phyloP scores from a whole-genome alignment of 2,797 vertebrate species.

The Oryzias sinensis region DNA sequence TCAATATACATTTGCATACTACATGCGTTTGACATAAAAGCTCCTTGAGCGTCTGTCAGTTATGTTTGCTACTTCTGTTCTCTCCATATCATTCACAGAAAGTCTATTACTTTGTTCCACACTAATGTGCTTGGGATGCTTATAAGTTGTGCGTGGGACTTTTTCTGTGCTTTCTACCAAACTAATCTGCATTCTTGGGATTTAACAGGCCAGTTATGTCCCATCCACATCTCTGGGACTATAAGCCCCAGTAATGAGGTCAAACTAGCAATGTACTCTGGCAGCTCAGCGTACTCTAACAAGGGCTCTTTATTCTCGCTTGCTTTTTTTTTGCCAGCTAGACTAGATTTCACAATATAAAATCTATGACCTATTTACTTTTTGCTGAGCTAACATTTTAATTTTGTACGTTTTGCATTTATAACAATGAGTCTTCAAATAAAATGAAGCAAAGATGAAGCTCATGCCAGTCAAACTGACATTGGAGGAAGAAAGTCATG shows the following conservation, averaged over 20 bases:
- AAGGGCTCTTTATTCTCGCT: slow-evolving; percentile 51
- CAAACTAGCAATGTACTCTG: slow-evolving; percentile 42
- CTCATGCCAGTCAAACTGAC: not conserved
- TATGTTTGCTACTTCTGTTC: not conserved
- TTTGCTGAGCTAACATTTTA: slow-evolving; percentile 8
- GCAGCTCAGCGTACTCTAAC: slow-evolving; percentile 43
- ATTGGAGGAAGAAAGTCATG: not conserved
- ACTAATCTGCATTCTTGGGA: slow-evolving; percentile 54
- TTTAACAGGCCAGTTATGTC: slow-evolving; percentile 40
- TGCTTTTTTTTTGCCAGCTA: slow-evolving; percentile 28
- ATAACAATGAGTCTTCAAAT: slow-evolving; percentile 8
- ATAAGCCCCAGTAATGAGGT: slow-evolving; percentile 57
- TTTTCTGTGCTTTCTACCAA: slow-evolving; percentile 42
- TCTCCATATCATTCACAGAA: slow-evolving; percentile 2
- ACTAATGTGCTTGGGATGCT: slow-evolving; percentile 5
- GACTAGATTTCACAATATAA: slow-evolving; percentile 5
- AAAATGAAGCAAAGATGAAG: no score
- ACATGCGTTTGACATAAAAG: no score
- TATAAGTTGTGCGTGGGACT: slow-evolving; percentile 31
- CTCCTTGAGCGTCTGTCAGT: not conserved
- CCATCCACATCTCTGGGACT: slow-evolving; percentile 23
- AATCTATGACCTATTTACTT: slow-evolving; percentile 10
- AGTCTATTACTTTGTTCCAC: slow-evolving; percentile 3
- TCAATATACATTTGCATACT: no score
- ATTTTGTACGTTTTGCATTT: not conserved